phyloP scores from a whole-genome alignment of 2,888 invertebrate species.

The Smittia aterrima region DNA sequence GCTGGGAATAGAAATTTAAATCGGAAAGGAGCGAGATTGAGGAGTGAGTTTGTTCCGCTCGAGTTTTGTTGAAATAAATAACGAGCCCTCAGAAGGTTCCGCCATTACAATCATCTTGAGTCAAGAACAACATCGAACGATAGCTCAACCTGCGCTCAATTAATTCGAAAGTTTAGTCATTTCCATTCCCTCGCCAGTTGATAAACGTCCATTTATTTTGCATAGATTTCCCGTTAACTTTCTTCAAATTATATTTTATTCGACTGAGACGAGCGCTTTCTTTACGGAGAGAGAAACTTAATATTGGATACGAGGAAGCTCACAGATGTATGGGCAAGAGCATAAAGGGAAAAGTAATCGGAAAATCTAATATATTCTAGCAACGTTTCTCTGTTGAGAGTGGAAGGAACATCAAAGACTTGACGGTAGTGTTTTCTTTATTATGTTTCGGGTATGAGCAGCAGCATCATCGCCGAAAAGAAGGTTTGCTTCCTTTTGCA shows the following conservation, averaged over 20 bases:
- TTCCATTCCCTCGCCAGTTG: background rate
- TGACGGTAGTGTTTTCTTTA: too few species aligned
- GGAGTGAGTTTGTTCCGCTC: too few species aligned
- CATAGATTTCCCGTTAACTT: constrained; percentile 24
- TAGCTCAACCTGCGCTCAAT: too few species aligned
- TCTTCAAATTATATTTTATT: background rate
- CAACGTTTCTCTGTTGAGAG: background rate
- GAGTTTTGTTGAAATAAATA: too few species aligned
- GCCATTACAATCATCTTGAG: too few species aligned
- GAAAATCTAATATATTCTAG: constrained; percentile 5
- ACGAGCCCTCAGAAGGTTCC: too few species aligned
- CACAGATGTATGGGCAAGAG: background rate
- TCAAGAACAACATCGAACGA: too few species aligned
- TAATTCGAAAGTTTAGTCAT: too few species aligned
- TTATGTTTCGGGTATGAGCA: too few species aligned
- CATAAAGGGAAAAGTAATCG: background rate
- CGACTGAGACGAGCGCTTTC: background rate
- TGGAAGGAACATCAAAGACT: too few species aligned
- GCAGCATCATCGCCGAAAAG: too few species aligned
- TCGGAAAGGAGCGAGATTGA: background rate
- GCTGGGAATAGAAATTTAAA: background rate
- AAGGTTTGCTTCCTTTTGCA: too few species aligned
- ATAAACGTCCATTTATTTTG: constrained; percentile 32
- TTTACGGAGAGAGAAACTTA: background rate
- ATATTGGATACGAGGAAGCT: background rate